phyloP scores from a whole-genome alignment of 1,140 invertebrate species.

The Phenacoccus solenopsis region DNA sequence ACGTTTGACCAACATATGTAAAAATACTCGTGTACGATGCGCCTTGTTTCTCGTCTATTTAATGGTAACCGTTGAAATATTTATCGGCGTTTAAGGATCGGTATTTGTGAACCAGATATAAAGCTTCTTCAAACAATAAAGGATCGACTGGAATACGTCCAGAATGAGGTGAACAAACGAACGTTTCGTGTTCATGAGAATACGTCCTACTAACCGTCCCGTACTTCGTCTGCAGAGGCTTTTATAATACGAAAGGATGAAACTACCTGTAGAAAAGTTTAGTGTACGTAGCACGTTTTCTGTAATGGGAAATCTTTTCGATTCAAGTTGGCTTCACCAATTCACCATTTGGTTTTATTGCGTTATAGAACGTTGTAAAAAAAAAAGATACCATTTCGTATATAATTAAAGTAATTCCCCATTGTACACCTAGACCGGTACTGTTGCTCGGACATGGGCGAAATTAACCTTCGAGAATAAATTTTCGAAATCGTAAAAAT shows the following conservation, averaged over 20 bases:
- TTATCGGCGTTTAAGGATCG: background rate
- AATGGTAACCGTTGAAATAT: background rate
- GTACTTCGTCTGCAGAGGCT: too few relatives aligned
- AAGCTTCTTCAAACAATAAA: background rate
- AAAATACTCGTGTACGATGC: background rate
- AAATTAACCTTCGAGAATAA: too few relatives aligned
- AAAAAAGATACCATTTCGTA: too few relatives aligned
- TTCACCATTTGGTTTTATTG: too few relatives aligned
- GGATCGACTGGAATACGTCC: background rate
- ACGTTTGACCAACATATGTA: background rate
- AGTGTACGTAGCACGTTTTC: background rate
- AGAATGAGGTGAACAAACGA: background rate
- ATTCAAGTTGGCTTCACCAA: too few relatives aligned
- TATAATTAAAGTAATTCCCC: too few relatives aligned
- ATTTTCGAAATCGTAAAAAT: too few relatives aligned
- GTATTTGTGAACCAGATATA: constrained; percentile 1
- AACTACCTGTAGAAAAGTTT: background rate
- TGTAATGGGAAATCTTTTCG: too few relatives aligned
- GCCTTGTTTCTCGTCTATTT: background rate
- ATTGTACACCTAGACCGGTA: too few relatives aligned
- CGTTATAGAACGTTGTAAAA: too few relatives aligned
- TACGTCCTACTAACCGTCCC: background rate
- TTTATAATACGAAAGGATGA: background rate
- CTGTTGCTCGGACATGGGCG: too few relatives aligned
- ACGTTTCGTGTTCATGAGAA: background rate